Base-by-base conservation (phyloP, 1,140 invertebrate genomes). In the Riptortus pedestris region DNA sequence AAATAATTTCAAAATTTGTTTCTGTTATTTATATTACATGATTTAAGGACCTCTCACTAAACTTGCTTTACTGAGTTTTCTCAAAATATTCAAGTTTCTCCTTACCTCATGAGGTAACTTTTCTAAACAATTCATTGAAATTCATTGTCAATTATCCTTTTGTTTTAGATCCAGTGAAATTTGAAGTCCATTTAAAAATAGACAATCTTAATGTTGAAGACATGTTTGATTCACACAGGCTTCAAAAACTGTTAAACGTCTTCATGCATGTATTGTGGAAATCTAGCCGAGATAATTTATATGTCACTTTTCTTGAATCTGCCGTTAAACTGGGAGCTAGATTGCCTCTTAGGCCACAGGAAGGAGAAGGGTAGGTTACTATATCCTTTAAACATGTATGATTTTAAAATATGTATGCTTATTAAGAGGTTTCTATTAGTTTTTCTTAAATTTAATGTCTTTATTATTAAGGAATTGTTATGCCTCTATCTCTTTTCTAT, bases 161-260 rank as follows among this genome's bases (percentile, higher is more conserved):
- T 57, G 5, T 57, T 22, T 27, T 22, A 66, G 83, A 82, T 66
- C 77, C 83, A 65, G 84, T 86, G 0, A 81, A 79, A 51, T 85
- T 87, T 73, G 84, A 92, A 70, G 83, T 93, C 3, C 85, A 90
- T 70, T 76, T 94, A 69, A 93, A 93, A 74, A 88, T 95, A 47
- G 85, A 91, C 71, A 93, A 93, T 73, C 74, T 93, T 7, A 91
- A 94, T 70, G 83, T 91, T 1, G 87, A 88, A 68, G 87, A 93
- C 70, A 78, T 91, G 73, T 84, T 91, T 66, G 81, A 87, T 71
- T 74, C 69, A 24, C 78, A 77, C 67, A 78, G 83, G 65, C 83
- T 88, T 71, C 80, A 83, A 43, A 79, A 80, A 26, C 73, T 94
- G 1, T 80, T 89, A 55, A 83, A 90, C 68, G 83, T 93, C 55